These are phyloP conservation scores for Pseudorhombus dupliciocellatus DNA, from an alignment of 2,113 vertebrate species.

Conservation along the genomic window DNA sequence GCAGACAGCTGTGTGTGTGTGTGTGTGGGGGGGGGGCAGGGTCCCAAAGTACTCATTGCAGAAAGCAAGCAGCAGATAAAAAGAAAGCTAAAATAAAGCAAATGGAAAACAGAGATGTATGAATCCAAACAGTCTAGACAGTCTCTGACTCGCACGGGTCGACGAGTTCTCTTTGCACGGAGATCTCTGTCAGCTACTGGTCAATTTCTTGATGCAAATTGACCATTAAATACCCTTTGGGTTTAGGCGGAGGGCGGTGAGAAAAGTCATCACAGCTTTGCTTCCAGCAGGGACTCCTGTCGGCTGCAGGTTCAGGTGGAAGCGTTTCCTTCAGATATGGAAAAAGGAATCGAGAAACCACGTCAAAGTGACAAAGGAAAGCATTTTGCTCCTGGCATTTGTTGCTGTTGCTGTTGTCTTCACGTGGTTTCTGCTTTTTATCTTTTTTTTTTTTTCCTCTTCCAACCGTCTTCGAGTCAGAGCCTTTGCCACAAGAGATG, in stretches of 20 bases:
- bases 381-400: constrained; percentile 46
- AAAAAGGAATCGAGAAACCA: constrained; percentile 63
- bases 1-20: constrained; percentile 20
- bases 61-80: constrained; percentile 52
- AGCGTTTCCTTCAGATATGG: constrained; percentile 54
- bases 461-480: constrained; percentile 37
- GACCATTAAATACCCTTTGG: constrained; percentile 66
- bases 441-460: constrained; percentile 16
- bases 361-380: constrained; percentile 47
- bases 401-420: constrained; percentile 39
- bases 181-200: constrained; percentile 65
- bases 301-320: constrained; percentile 53
- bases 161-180: constrained; percentile 43
- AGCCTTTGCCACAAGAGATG: constrained; percentile 48
- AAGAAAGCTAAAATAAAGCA: constrained; percentile 6
- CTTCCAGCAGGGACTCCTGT: constrained; percentile 51
- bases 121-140: constrained; percentile 48
- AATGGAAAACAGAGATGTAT: constrained; percentile 37
- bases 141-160: constrained; percentile 37
- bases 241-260: constrained; percentile 54
- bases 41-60: constrained; percentile 44
- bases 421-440: constrained; percentile 45
- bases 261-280: constrained; percentile 65
- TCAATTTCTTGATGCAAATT: constrained; percentile 51
- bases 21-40: not conserved